These are phyloP conservation scores for Aphelocoma coerulescens DNA, from an alignment of 2,113 vertebrate species.

Conservation along the genomic window DNA sequence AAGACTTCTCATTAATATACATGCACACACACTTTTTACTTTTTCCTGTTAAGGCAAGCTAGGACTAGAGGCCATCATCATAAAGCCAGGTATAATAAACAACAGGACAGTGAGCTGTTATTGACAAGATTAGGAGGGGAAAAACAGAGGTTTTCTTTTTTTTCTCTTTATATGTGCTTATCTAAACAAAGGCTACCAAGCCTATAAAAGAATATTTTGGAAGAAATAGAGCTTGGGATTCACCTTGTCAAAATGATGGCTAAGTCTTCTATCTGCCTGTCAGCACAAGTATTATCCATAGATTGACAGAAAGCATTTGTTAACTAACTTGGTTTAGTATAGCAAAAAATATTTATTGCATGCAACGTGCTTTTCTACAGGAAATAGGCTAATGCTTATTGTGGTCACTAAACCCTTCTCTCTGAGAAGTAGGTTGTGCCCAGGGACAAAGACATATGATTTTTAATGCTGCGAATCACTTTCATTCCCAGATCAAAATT, in stretches of 20 bases:
- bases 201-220: not conserved
- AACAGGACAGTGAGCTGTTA: not conserved
- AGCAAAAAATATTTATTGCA: not conserved
- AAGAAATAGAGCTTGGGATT: not conserved
- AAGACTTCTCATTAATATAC: not conserved
- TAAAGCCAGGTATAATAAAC: not conserved
- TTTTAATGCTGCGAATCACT: not conserved
- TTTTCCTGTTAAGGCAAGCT: not conserved
- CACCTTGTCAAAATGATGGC: not conserved
- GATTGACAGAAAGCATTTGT: not conserved
- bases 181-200: not conserved
- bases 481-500: not conserved
- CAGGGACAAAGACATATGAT: not conserved
- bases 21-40: not conserved
- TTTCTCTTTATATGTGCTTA: not conserved
- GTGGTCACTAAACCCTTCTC: not conserved
- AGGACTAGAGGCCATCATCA: not conserved
- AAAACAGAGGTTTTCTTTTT: not conserved
- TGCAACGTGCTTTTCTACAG: not conserved
- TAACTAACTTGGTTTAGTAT: not conserved
- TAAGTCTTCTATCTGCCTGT: not conserved
- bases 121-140: not conserved
- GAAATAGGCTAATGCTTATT: not conserved
- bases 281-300: not conserved
- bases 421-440: not conserved